These are phyloP conservation scores for Helarctos malayanus DNA, from an alignment of 2,797 vertebrate genomes.

Conservation along the genomic window DNA sequence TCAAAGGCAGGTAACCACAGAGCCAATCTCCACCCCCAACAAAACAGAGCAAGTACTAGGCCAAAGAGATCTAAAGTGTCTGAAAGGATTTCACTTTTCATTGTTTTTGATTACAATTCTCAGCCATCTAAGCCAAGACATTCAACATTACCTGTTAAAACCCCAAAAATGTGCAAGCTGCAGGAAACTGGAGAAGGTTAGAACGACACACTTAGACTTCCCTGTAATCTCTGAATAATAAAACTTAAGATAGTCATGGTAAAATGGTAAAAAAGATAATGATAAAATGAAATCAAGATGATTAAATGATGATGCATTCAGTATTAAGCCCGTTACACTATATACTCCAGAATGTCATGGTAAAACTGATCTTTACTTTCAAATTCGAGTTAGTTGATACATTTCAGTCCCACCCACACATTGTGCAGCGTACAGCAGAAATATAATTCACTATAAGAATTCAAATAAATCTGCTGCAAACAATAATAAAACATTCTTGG, in stretches of 20 bases:
- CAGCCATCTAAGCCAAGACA: neutral
- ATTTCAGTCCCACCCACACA: neutral
- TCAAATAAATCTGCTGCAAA: neutral
- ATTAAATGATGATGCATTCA: neutral
- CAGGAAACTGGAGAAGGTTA: neutral
- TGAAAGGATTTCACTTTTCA: conserved; percentile 41
- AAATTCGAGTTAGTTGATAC: neutral
- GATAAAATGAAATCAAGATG: neutral
- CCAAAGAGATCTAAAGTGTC: neutral
- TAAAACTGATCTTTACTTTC: neutral
- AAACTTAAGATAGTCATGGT: neutral
- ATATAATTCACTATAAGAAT: conserved; percentile 35
- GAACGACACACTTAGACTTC: neutral
- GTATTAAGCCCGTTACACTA: neutral
- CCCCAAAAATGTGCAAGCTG: neutral
- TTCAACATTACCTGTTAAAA: conserved; percentile 14
- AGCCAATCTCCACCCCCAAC: neutral
- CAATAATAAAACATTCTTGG: neutral
- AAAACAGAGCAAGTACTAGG: neutral
- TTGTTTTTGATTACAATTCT: conserved; percentile 1
- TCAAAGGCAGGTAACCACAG: neutral
- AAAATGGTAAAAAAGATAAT: neutral
- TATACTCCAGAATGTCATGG: neutral
- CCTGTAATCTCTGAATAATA: neutral
- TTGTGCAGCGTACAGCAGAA: neutral